Evolutionary conservation across 2,888 invertebrate species (phyloP).

Genomic region (Cylindroiulus punctatus): DNA sequence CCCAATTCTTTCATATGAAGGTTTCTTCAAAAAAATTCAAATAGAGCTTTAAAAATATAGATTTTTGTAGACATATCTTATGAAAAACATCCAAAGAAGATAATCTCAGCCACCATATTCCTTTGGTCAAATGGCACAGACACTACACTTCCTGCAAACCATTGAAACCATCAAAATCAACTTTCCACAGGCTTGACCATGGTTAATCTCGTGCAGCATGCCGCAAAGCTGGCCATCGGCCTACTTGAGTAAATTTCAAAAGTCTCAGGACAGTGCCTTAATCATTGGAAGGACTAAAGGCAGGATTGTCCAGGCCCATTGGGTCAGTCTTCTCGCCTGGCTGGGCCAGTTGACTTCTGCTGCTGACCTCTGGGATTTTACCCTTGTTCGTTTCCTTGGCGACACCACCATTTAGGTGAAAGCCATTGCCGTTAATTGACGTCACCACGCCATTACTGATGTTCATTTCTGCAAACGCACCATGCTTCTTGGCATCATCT

Average conservation of each 20-base stretch:
- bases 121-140: too few species aligned
- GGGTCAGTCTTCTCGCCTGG: neutral
- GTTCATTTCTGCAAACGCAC: neutral
- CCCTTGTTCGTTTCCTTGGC: neutral
- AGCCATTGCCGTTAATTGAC: neutral
- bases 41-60: too few species aligned
- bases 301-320: neutral
- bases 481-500: neutral
- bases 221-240: neutral
- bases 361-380: neutral
- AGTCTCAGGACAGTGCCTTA: neutral
- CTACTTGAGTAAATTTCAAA: conserved; percentile 4
- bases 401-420: neutral
- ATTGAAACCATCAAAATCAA: too few species aligned
- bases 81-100: too few species aligned
- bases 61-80: too few species aligned
- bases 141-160: too few species aligned
- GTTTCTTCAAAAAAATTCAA: too few species aligned
- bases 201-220: too few species aligned
- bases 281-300: neutral
- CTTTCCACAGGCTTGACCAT: too few species aligned
- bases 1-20: too few species aligned
- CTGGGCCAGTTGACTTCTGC: neutral
- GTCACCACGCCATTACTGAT: neutral
- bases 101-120: too few species aligned